Evolutionary conservation across 1,140 invertebrate genomes (phyloP).

Genomic region (Zaprionus ghesquierei): DNA sequence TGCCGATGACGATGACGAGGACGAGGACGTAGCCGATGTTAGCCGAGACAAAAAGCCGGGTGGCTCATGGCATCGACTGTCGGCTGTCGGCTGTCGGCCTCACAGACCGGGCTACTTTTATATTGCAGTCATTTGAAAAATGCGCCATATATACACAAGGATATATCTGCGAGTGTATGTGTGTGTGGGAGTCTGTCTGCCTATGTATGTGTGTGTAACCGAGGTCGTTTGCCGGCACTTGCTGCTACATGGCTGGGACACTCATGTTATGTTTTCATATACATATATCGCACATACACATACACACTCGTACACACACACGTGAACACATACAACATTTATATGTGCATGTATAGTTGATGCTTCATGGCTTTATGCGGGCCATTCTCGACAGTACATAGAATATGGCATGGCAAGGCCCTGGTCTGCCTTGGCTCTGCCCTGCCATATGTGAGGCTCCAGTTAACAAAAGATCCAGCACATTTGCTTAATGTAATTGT

Average conservation of each 20-base stretch:
- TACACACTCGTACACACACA: not conserved
- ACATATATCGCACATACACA: not conserved
- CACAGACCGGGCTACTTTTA: constrained; percentile 25
- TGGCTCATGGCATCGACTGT: not conserved
- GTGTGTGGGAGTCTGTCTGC: constrained; percentile 44
- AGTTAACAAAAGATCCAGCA: constrained; percentile 58
- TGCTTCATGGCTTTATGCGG: not conserved
- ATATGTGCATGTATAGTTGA: not conserved
- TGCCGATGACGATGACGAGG: not conserved
- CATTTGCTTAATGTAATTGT: constrained; percentile 49
- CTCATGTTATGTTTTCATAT: constrained; percentile 11
- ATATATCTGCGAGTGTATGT: constrained; percentile 3
- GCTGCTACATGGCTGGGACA: constrained; percentile 46
- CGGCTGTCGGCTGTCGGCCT: constrained; percentile 27
- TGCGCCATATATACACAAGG: constrained; percentile 4
- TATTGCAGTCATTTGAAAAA: constrained; percentile 36
- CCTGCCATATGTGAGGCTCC: constrained; percentile 18
- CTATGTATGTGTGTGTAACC: constrained; percentile 29
- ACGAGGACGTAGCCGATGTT: not conserved
- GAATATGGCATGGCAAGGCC: constrained; percentile 2
- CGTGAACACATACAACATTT: not conserved
- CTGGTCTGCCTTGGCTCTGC: not conserved
- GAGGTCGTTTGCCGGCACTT: constrained; percentile 74
- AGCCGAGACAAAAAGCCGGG: not conserved
- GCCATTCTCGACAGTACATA: not conserved